Base-by-base conservation (phyloP, 2,113 vertebrate species). In the Lasiurus cinereus region DNA sequence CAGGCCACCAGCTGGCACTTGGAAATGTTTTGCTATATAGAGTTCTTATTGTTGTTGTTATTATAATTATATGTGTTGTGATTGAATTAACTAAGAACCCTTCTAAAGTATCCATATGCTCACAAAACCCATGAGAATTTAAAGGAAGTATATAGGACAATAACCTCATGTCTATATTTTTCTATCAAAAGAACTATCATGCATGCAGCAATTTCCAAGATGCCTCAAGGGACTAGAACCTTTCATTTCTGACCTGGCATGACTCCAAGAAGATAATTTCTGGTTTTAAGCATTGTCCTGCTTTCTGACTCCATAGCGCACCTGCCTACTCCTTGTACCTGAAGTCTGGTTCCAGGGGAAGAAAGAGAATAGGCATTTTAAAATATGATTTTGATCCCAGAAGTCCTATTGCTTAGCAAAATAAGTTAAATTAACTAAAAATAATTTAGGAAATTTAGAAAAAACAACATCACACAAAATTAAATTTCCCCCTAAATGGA, bases 211-310 rank as follows among this genome's bases (percentile, higher is more conserved):
- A 82, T 93, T 87, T 94, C 82, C 33, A 70, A 82, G 78, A 93
- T 21, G 27, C 27, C 67, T 88, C 62, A 3, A 67, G 29, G 19
- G 31, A n/a, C 36, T n/a, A n/a, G 62, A 69, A 48, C 1, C 36
- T 64, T 76, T 56, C 43, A 6, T 36, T 95, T 95, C 83, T 83
- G 59, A 59, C 52, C 43, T 56, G 39, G 43, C 73, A 36, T 50
- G 50, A 70, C 1, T 36, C 50, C 82, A 67, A 62, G 36, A 86
- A 82, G 33, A 48, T 13, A 56, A 59, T 48, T 92, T 94, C 78
- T 95, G 36, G 12, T 46, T 88, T 82, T 72, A n/a, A 76, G 64
- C 86, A 72, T 29, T 24, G 10, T 89, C 36, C 24, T 96, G 94
- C 19, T 86, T 87, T 64, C 85, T 78, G 27, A 43, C 18, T 88